Evolutionary conservation across 2,797 vertebrate species (phyloP).

Genomic region (Centropyge bicolor): DNA sequence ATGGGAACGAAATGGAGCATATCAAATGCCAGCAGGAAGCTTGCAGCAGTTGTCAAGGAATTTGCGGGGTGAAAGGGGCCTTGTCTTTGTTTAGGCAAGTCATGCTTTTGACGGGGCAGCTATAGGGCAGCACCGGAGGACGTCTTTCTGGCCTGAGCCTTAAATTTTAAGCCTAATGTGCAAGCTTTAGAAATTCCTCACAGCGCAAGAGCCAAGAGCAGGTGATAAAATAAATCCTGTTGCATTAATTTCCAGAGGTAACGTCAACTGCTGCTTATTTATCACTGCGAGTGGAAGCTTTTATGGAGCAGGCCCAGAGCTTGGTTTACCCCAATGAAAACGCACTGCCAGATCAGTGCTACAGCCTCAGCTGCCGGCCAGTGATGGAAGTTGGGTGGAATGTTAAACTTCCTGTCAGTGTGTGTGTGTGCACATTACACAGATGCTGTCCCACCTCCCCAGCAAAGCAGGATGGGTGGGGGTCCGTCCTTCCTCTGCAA

Average conservation of each 20-base stretch:
- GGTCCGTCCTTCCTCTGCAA: slow-evolving; percentile 77
- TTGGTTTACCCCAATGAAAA: slow-evolving; percentile 20
- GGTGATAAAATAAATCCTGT: slow-evolving; percentile 56
- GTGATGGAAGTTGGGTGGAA: slow-evolving; percentile 83
- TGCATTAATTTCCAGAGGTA: slow-evolving; percentile 52
- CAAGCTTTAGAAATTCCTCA: slow-evolving; percentile 33
- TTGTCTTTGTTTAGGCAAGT: slow-evolving; percentile 73
- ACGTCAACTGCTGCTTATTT: slow-evolving; percentile 28
- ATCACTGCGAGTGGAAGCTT: slow-evolving; percentile 11
- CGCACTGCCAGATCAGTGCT: slow-evolving; percentile 15
- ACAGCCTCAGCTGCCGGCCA: slow-evolving; percentile 71
- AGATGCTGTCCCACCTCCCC: slow-evolving; percentile 74
- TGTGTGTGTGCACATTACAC: slow-evolving; percentile 44
- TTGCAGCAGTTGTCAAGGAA: slow-evolving; percentile 79
- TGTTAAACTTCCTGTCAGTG: slow-evolving; percentile 84
- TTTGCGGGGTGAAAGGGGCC: slow-evolving; percentile 68
- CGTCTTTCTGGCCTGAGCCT: slow-evolving; percentile 43
- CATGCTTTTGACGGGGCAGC: slow-evolving; percentile 63
- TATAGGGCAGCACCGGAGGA: slow-evolving; percentile 51
- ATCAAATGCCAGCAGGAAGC: slow-evolving; percentile 81
- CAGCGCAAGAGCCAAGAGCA: slow-evolving; percentile 24
- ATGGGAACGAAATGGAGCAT: slow-evolving; percentile 74
- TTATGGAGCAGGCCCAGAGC: slow-evolving; percentile 19
- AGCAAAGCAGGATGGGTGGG: slow-evolving; percentile 84
- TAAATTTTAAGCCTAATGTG: slow-evolving; percentile 45